A percentile compares a stretch with the other conserved stretches of the same genome.
Conservation (phyloP, 1,140 invertebrate genomes). For the Drosophila ironensis region DNA sequence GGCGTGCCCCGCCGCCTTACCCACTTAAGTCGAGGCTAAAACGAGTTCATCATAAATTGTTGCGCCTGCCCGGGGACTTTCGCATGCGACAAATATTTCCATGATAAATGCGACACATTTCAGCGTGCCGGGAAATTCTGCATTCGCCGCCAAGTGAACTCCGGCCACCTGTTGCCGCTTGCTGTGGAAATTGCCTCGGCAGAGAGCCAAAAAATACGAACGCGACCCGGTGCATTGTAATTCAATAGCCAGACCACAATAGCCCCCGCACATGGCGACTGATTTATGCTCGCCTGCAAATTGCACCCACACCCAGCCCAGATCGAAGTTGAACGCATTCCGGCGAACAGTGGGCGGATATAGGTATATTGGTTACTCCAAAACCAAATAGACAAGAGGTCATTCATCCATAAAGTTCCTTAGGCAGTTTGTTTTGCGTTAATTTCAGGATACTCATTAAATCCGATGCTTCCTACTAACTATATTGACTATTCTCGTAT, state of each 20-base stretch:
- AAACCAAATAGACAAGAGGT: too few species aligned
- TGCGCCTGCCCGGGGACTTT: constrained; percentile 42
- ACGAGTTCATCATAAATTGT: constrained; percentile 67
- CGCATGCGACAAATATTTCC: constrained; percentile 66
- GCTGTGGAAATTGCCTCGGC: background rate
- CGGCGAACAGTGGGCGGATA: constrained; percentile 48
- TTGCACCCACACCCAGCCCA: constrained; percentile 69
- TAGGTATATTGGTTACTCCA: too few species aligned
- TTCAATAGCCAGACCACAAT: constrained; percentile 60
- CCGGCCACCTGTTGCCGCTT: constrained; percentile 44
- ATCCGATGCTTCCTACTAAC: too few species aligned
- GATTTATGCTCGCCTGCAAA: constrained; percentile 74
- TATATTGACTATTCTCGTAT: too few species aligned
- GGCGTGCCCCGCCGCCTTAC: constrained; percentile 40
- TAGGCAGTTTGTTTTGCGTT: too few species aligned
- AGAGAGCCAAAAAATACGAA: constrained; percentile 37
- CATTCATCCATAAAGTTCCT: too few species aligned
- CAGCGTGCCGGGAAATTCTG: constrained; percentile 74
- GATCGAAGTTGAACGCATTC: constrained; percentile 66
- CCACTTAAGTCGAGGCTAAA: constrained; percentile 3
- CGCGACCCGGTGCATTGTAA: constrained; percentile 58
- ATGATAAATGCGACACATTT: constrained; percentile 71
- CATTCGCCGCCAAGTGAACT: constrained; percentile 16
- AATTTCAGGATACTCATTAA: too few species aligned
- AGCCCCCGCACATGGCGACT: constrained; percentile 73